A percentile compares a stretch with the other conserved stretches of the same genome.
Conservation (phyloP, 2,113 vertebrate genomes). For the Halichoeres trimaculatus region DNA sequence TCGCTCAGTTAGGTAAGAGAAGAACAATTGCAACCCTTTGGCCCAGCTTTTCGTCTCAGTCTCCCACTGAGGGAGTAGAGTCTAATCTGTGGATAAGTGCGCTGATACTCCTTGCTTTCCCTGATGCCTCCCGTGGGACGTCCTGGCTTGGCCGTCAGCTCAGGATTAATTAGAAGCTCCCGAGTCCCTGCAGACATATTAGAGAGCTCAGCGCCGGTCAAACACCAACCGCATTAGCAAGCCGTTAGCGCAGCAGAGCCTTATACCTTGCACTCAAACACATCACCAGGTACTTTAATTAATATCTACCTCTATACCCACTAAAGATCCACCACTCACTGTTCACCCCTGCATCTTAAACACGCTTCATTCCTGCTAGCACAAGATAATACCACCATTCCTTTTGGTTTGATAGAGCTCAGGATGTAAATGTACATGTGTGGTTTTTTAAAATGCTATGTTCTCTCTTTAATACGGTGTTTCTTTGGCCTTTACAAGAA, state of each 20-base stretch:
- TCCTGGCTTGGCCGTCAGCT: conserved; percentile 91
- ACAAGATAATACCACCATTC: background rate
- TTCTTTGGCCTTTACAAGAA: background rate
- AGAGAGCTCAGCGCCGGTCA: conserved; percentile 86
- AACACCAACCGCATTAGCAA: conserved; percentile 83
- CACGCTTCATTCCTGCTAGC: conserved; percentile 50
- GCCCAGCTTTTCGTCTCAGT: conserved; percentile 51
- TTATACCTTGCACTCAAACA: conserved; percentile 68
- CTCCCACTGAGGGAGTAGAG: conserved; percentile 67
- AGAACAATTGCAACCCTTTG: conserved; percentile 49
- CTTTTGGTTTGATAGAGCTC: conserved; percentile 8
- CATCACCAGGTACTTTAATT: conserved; percentile 79
- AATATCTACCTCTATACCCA: conserved; percentile 72
- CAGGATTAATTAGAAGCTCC: conserved; percentile 95
- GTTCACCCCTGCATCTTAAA: conserved; percentile 59
- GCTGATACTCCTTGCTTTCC: conserved; percentile 80
- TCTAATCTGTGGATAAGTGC: conserved; percentile 79
- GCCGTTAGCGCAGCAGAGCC: conserved; percentile 79
- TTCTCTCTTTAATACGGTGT: background rate
- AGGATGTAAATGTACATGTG: background rate
- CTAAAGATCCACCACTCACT: conserved; percentile 48
- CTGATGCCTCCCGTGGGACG: conserved; percentile 86
- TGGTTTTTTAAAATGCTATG: conserved; percentile 19
- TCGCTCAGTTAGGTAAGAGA: conserved; percentile 30
- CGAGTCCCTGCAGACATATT: conserved; percentile 88